Base-by-base conservation (phyloP, 92 coral and sea anemone genomes). In the Paragorgia papillata region DNA sequence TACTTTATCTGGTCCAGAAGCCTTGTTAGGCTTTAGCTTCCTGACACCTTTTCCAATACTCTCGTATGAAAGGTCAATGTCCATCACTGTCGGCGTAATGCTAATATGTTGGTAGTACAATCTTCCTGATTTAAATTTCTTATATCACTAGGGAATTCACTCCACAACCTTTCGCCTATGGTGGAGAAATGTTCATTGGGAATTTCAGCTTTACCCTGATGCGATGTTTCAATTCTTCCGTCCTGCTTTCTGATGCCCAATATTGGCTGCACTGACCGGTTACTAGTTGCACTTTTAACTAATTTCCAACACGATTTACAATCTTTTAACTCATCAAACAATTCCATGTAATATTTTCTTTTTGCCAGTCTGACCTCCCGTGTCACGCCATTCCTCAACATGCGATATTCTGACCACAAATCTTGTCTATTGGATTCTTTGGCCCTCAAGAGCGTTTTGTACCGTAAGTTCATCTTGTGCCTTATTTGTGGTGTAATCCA, bases 401-500 rank as follows among this genome's bases (percentile, higher is more conserved):
- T 59, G 26, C 71, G 68, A 34, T 80, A 85, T 20, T n/a, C 63
- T 18, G 56, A 25, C 89, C 86, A 85, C n/a, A 53, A 74, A 24
- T 81, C 69, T 12, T 37, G 70, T 37, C 70, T 59, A 66, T 76
- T 76, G 7, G 76, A 15, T 48, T 59, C 24, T 26, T 57, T 67
- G 26, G 66, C 85, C 49, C 35, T 67, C 34, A 56, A 21, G 17
- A 75, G 73, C 13, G 66, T 57, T 68, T 81, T 85, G 32, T 30
- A 81, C 0, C 89, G 46, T 49, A 66, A 18, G 44, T 80, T 80
- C 80, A 85, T 81, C 74, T 27, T 7, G 35, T 80, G 85, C 34
- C 83, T 61, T 27, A 82, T 81, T 75, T 75, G 80, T 6, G 74
- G 82, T 24, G 83, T 69, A 19, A 86, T 76, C 80, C 90, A 86